Base-by-base conservation (phyloP, 2,888 invertebrate species). In the Drosophila ustulata region DNA sequence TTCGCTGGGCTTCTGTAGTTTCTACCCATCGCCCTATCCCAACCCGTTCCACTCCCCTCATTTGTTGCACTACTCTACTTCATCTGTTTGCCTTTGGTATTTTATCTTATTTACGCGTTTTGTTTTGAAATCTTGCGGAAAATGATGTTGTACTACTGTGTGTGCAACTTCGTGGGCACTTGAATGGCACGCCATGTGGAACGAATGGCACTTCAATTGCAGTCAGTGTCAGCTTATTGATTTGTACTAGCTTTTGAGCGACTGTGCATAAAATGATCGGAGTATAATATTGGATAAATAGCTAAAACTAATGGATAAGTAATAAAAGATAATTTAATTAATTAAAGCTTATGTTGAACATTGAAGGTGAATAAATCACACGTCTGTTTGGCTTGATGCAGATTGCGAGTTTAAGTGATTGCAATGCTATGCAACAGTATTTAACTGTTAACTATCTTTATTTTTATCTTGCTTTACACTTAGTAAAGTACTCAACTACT, bases 91-190 rank as follows among this genome's bases (percentile, higher is more conserved):
- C 26, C 37, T 63, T 53, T 50, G 47, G 57, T 65, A 64, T 65
- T 58, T 66, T 58, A 50, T 78, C 74, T 77, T 80, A 56, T 63
- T 58, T 66, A 68, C 71, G 68, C 51, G 28, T 83, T 80, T 80
- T 89, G 87, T 87, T 84, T 85, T 76, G 78, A 86, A 88, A 85
- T 88, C 88, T 83, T 83, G 90, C 89, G 89, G 90, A 88, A 90
- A 90, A 91, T 91, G 80, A 91, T 90, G 83, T 86, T 84, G 83
- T 78, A 77, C 71, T 67, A 62, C 41, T 49, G 56, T 63, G 56
- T 49, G 56, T 63, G 56, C 46, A 34, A 59, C 50, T 59, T 51
- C 18, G 55, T 57, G 49, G 34, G 45, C 32, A 69, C 66, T 57
- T 72, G 59, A 55, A 58, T 61, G 73, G 28, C 53, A 52, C 37